Evolutionary conservation across 2,113 vertebrate species (phyloP).

Genomic region (Origma solitaria): DNA sequence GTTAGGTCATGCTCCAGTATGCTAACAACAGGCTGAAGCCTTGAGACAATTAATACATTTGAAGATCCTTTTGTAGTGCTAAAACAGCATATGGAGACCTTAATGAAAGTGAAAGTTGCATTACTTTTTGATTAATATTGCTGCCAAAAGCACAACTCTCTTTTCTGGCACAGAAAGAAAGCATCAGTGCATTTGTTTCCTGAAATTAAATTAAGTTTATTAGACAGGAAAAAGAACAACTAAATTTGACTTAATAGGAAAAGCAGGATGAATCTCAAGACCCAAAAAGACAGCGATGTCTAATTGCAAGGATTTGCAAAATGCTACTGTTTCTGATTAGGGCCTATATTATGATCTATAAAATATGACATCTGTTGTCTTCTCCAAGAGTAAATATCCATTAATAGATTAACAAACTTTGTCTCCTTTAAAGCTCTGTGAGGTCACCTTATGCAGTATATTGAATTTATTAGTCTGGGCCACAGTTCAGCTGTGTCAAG

Average conservation of each 20-base stretch:
- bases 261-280: background rate
- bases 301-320: background rate
- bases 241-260: background rate
- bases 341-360: background rate
- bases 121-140: background rate
- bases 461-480: background rate
- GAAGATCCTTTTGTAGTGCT: background rate
- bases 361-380: slow-evolving; percentile 13
- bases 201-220: slow-evolving; percentile 19
- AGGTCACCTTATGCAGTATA: background rate
- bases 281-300: background rate
- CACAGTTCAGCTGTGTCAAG: background rate
- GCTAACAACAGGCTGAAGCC: background rate
- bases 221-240: background rate
- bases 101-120: background rate
- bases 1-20: background rate
- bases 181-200: background rate
- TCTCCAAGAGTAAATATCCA: background rate
- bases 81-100: background rate
- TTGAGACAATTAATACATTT: background rate
- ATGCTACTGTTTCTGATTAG: background rate
- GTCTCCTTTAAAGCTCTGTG: background rate
- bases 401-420: slow-evolving; percentile 1
- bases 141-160: background rate
- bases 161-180: background rate